Evolutionary conservation across 2,113 vertebrate genomes (phyloP).

Genomic region (Acanthochromis polyacanthus): DNA sequence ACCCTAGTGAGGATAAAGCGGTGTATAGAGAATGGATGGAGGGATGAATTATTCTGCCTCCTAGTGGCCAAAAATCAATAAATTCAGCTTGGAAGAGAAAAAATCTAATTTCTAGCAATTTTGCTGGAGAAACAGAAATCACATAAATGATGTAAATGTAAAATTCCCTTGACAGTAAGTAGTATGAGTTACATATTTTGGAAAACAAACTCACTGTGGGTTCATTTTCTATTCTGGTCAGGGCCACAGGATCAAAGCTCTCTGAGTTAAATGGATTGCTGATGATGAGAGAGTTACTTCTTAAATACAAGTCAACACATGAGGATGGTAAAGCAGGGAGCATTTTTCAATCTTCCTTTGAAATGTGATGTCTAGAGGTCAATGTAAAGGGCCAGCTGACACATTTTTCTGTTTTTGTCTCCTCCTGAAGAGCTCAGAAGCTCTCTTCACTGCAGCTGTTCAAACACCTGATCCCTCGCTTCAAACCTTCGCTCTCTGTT

Average conservation of each 20-base stretch:
- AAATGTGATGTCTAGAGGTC: conserved; percentile 63
- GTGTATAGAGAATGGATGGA: too few relatives aligned
- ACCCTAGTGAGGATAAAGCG: too few relatives aligned
- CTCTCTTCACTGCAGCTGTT: conserved; percentile 54
- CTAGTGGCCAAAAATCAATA: too few relatives aligned
- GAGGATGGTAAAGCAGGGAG: not conserved
- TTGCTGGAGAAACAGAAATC: too few relatives aligned
- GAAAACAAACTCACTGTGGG: not conserved
- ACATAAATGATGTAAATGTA: too few relatives aligned
- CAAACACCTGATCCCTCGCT: conserved; percentile 25
- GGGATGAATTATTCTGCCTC: too few relatives aligned
- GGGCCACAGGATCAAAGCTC: conserved; percentile 22
- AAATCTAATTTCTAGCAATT: too few relatives aligned
- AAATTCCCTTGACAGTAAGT: not conserved
- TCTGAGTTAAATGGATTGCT: not conserved
- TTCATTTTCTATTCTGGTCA: conserved; percentile 1
- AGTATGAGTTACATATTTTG: not conserved
- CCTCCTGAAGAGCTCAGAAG: conserved; percentile 4
- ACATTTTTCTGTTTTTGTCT: conserved; percentile 37
- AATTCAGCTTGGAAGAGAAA: too few relatives aligned
- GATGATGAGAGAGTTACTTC: conserved; percentile 6
- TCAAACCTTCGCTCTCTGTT: not conserved
- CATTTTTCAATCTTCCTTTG: conserved; percentile 44
- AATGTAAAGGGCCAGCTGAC: conserved; percentile 51
- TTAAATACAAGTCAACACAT: not conserved